Base-by-base conservation (phyloP, 2,888 invertebrate genomes). In the Cotesia congregata region DNA sequence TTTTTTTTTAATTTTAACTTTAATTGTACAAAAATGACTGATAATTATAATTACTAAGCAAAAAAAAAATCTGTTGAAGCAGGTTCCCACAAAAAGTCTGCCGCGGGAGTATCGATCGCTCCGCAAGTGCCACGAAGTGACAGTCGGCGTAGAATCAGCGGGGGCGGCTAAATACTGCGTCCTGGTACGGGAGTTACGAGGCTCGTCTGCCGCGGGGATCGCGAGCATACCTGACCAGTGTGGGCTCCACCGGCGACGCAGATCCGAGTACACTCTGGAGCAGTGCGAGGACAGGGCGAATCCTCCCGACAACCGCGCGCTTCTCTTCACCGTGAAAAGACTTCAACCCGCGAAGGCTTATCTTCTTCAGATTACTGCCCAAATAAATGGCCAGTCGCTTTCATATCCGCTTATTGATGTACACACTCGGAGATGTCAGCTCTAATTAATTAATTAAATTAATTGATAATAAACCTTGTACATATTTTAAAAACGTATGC, bases 121-220 rank as follows among this genome's bases (percentile, higher is more conserved):
- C 30, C 81, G 84, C 67, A 86, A 82, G 40, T 88, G 87, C 77
- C 82, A 83, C 76, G 86, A 87, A 77, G 87, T 88, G 6, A 87
- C 87, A n/a, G 80, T 88, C 60, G 87, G 85, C 1, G 83, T 88
- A 0, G 87, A 88, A 41, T 83, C 87, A 12, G 87, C 85, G 1
- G 87, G 87, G 15, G 81, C 86, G 6, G 87, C 87, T 0, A 86
- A 85, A 72, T 88, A 88, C 75, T 88, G 87, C 79, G 83, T 87
- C 50, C 81, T 87, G 15, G 87, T 84, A 5, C 83, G 84, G 6
- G 87, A 87, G 79, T 79, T 87, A 59, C 83, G 83, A 3, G 83
- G 83, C 5, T 75, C 82, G 1, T 80, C 82, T 61, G 67, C 85
- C 41, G 60, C 84, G 15, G 83, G 84, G 6, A 79, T 86, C n/a